Evolutionary conservation across 1,140 invertebrate species (phyloP).

Genomic region (Trachymyrmex cornetzi): DNA sequence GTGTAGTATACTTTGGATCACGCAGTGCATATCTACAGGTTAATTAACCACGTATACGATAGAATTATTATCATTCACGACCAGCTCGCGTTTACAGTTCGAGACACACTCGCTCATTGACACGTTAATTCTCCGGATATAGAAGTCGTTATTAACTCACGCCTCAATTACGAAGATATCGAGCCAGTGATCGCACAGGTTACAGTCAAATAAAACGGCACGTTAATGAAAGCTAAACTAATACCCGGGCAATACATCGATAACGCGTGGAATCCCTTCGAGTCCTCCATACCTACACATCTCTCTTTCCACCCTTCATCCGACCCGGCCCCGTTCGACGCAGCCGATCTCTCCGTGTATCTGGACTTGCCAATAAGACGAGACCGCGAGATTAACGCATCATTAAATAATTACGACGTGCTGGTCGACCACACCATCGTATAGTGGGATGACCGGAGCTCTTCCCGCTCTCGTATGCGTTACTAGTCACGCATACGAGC

Average conservation of each 20-base stretch:
- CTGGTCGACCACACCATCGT: constrained; percentile 1
- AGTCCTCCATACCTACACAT: background rate
- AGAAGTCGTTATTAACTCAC: constrained; percentile 46
- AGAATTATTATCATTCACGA: background rate
- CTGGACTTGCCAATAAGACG: constrained; percentile 50
- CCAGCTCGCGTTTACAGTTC: background rate
- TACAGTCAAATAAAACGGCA: constrained; percentile 51
- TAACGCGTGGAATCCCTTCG: constrained; percentile 30
- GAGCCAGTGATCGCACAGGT: constrained; percentile 5
- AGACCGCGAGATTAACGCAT: constrained; percentile 57
- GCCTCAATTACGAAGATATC: constrained; percentile 33
- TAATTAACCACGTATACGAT: background rate
- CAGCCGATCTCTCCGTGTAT: constrained; percentile 21
- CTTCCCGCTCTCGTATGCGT: background rate
- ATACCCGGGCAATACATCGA: constrained; percentile 41
- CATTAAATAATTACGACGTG: constrained; percentile 61
- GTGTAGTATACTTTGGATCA: background rate
- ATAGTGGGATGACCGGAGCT: constrained; percentile 18
- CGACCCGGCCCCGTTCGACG: constrained; percentile 13
- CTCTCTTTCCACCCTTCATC: background rate
- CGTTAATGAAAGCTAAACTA: constrained; percentile 58
- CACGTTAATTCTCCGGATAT: background rate
- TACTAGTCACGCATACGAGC: constrained; percentile 55
- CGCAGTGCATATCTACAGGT: background rate
- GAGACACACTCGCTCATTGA: constrained; percentile 4